phyloP scores from a whole-genome alignment of 2,113 vertebrate genomes.

The Chionodraco myersi region DNA sequence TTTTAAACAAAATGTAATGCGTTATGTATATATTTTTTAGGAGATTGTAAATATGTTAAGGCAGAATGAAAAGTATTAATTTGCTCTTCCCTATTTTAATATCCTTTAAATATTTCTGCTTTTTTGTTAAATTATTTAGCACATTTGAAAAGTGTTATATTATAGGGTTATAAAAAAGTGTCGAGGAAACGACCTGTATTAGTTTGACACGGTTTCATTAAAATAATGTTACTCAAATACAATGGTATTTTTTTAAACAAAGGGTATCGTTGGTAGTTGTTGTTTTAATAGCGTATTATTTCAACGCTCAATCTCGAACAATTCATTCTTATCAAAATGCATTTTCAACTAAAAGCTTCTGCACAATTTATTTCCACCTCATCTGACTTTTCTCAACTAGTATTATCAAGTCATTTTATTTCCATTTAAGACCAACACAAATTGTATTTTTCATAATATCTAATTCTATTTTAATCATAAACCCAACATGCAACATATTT shows the following conservation, averaged over 20 bases:
- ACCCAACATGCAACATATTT: not conserved
- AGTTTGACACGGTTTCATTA: not conserved
- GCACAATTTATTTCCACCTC: not conserved
- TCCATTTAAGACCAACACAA: not conserved
- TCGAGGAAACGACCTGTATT: not conserved
- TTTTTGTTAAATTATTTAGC: not conserved
- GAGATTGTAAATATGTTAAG: not conserved
- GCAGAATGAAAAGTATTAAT: not conserved
- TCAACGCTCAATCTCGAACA: not conserved
- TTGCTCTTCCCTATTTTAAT: not conserved
- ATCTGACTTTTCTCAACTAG: not conserved
- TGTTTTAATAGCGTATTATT: not conserved
- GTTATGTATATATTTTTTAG: not conserved
- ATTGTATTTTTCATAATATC: too few relatives aligned
- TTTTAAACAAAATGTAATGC: not conserved
- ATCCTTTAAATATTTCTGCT: not conserved
- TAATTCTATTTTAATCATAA: not conserved
- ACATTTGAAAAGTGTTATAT: not conserved
- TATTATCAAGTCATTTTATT: not conserved
- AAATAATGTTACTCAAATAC: not conserved
- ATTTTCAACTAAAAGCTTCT: not conserved
- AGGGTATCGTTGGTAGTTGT: not conserved
- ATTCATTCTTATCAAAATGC: not conserved
- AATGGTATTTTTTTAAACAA: not conserved
- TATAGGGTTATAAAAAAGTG: not conserved